phyloP scores from a whole-genome alignment of 2,797 vertebrate genomes.

The Rhabdomys pumilio region DNA sequence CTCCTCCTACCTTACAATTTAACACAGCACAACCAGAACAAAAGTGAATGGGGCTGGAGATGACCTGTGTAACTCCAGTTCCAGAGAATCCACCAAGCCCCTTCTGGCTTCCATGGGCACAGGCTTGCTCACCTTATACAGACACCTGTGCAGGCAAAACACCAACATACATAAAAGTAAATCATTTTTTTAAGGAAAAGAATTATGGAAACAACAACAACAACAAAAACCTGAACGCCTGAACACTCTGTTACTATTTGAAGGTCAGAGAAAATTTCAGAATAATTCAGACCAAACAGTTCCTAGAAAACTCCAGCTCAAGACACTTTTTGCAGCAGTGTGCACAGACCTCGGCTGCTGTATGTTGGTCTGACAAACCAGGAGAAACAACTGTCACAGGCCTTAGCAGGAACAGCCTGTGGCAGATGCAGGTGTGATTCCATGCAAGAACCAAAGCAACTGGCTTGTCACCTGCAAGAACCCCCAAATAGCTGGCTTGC shows the following conservation, averaged over 20 bases:
- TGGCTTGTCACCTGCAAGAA: slow-evolving; percentile 76
- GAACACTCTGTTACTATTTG: slow-evolving; percentile 38
- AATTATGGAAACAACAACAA: slow-evolving; percentile 40
- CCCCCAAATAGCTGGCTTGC: slow-evolving; percentile 66
- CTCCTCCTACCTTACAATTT: slow-evolving; percentile 43
- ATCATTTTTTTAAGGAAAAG: neutral
- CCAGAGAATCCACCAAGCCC: too few relatives aligned
- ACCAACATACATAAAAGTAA: neutral
- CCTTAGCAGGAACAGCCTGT: slow-evolving; percentile 38
- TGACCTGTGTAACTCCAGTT: neutral
- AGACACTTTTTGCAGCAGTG: slow-evolving; percentile 66
- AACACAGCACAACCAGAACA: slow-evolving; percentile 34
- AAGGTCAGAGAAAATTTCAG: slow-evolving; percentile 48
- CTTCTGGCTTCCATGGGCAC: neutral
- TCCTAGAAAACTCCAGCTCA: slow-evolving; percentile 56
- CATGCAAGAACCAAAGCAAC: slow-evolving; percentile 66
- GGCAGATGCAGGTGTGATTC: slow-evolving; percentile 54
- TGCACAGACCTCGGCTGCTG: slow-evolving; percentile 44
- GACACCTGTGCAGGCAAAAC: neutral
- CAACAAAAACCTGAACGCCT: neutral
- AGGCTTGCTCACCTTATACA: neutral
- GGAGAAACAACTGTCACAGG: slow-evolving; percentile 72
- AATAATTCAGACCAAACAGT: slow-evolving; percentile 16
- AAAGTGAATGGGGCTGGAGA: neutral
- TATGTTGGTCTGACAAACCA: slow-evolving; percentile 71